Base-by-base conservation (phyloP, 2,113 vertebrate species). In the Festucalex cinctus region DNA sequence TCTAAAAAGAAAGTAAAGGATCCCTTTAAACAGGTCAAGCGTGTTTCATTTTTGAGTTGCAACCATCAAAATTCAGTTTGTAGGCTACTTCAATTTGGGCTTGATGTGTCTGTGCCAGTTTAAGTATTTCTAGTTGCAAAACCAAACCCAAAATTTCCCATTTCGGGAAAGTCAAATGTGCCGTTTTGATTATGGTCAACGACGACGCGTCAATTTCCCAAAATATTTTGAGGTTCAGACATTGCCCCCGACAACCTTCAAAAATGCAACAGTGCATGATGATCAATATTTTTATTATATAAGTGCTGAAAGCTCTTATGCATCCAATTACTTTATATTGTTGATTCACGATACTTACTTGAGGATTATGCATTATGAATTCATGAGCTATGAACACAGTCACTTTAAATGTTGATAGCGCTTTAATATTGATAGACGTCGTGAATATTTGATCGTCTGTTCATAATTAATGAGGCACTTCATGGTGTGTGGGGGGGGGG, bases 381-480 rank as follows among this genome's bases (percentile, higher is more conserved):
- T 85, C 37, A 76, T 72, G 65, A 68, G 63, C 26, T 13, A 13
- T 60, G 35, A 70, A 71, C 41, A 65, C 68, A 59, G 24, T 68
- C 61, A 76, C 66, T 74, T 85, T 63, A 77, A 72, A 71, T 73
- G 62, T 62, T 77, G 65, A 69, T 80, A 71, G 56, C 28, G 19
- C 37, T 36, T 75, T 37, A 73, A 74, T 78, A 76, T 78, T 82
- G 28, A 32, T 60, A 61, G 32, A n/a, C 32, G 26, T 22, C 24
- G 5, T 85, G 54, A 78, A 77, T 83, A 72, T 73, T 85, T 76
- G 24, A 85, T 75, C n/a, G 22, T 66, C 69, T 63, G 10, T 73
- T n/a, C 59, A 71, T 69, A 71, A 82, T 80, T 69, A 56, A 83
- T 78, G 43, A 14, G 63, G 48, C 51, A 48, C 41, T 32, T 69